Evolutionary conservation across 2,797 vertebrate genomes (phyloP), one percentile per base, ranked within the genome.

Genomic region (Stomatorhinus walkeri): DNA sequence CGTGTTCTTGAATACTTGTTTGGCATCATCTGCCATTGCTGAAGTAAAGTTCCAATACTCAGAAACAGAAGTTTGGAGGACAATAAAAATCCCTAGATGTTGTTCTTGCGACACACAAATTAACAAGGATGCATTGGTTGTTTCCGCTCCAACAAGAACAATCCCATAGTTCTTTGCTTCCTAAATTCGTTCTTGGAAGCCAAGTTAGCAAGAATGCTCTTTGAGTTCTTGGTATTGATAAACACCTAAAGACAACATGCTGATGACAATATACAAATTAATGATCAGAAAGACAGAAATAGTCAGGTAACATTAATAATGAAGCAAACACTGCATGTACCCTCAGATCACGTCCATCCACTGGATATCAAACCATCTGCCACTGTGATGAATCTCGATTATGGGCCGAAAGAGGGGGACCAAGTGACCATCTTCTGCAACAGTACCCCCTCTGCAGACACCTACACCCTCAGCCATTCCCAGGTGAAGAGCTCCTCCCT

Each of bases 321-420:
- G 16, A 36, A 1, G 28, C 36, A 72, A 2, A 16, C 4, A 16
- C 4, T 40, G 32, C 14, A 40, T 76, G 16, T 49, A 83, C 3
- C 8, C 36, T 52, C 19, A 56, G 32, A 1, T 24, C 46, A 64
- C 24, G 0, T 84, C 32, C 87, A 32, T 24, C 43, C 32, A 46
- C 19, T 36, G 90, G 92, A 72, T 16, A 54, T 88, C 28, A 5
- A 83, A 1, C 28, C 91, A 46, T 91, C 83, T 12, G 49, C 88
- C 22, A 46, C 87, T 12, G 87, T 91, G 87, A 48, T 32, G n/a
- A 4, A 40, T 49, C 24, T 88, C 6, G 4, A 76, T 7, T 4
- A 19, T 1, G 64, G 52, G 32, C 9, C 91, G 48, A 90, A 86
- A 87, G 92, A 92, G 52, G 91, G 92, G 6, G 90, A 91, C 32